Evolutionary conservation across 2,113 vertebrate species (phyloP).

Genomic region (Trinectes maculatus): DNA sequence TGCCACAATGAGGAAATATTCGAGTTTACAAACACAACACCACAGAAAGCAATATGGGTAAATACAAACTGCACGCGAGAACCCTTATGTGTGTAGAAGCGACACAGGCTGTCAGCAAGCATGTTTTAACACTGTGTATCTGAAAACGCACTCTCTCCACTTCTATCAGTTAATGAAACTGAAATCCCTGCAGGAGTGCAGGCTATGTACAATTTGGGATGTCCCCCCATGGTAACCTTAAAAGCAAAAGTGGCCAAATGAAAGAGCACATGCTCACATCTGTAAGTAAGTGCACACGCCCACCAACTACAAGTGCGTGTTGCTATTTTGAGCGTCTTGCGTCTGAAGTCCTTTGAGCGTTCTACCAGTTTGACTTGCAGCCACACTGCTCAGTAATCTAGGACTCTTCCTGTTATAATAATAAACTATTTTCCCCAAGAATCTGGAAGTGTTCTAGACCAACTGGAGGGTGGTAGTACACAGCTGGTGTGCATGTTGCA

Average conservation of each 20-base stretch:
- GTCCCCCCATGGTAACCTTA: conserved; percentile 20
- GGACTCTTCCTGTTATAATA: conserved; percentile 65
- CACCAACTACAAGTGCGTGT: conserved; percentile 32
- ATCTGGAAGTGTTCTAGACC: conserved; percentile 47
- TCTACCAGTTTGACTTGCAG: conserved; percentile 36
- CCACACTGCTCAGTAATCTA: conserved; percentile 49
- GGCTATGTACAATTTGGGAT: background rate
- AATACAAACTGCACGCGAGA: background rate
- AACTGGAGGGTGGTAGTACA: conserved; percentile 31
- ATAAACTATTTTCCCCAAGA: conserved; percentile 55
- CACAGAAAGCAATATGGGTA: too few species aligned
- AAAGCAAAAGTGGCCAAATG: conserved; percentile 41
- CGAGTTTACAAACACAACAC: background rate
- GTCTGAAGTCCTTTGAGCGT: conserved; percentile 47
- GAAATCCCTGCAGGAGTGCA: background rate
- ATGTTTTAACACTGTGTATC: too few species aligned
- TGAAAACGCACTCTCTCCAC: conserved; percentile 1
- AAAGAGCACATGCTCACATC: conserved; percentile 50
- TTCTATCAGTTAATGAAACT: conserved; percentile 4
- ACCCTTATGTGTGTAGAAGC: too few species aligned
- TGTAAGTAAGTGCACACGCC: conserved; percentile 36
- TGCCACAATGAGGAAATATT: background rate
- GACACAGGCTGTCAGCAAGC: too few species aligned
- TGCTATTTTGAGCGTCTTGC: conserved; percentile 55
- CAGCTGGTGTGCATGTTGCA: conserved; percentile 37